Evolutionary conservation across 2,888 invertebrate genomes (phyloP).

Genomic region (Megalurothrips usitatus): DNA sequence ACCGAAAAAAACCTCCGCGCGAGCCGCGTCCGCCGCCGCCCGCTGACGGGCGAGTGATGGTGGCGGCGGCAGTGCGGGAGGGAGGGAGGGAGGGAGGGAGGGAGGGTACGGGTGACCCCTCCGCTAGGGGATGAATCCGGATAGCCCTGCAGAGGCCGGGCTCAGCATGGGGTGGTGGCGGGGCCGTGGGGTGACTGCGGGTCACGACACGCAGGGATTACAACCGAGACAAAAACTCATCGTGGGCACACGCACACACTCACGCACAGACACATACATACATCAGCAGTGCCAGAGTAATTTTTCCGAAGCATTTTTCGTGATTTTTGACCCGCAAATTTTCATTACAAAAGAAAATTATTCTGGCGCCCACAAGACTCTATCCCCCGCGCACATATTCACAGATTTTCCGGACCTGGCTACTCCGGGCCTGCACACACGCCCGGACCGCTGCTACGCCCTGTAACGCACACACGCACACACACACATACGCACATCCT

Average conservation of each 20-base stretch:
- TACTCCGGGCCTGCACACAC: not conserved
- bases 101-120: not conserved
- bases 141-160: too few species aligned
- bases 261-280: too few species aligned
- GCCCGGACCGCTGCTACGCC: not conserved
- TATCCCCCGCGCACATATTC: too few species aligned
- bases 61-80: not conserved
- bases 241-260: too few species aligned
- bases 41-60: not conserved
- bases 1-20: not conserved
- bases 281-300: too few species aligned
- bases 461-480: too few species aligned
- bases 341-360: too few species aligned
- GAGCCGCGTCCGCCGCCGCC: not conserved
- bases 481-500: not conserved
- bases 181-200: not conserved
- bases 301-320: too few species aligned
- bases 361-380: too few species aligned
- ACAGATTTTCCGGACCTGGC: too few species aligned
- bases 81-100: not conserved
- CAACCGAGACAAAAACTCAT: conserved; percentile 8
- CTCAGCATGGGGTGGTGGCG: not conserved
- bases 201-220: not conserved
- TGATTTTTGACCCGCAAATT: too few species aligned
- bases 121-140: not conserved